These are phyloP conservation scores for Drosophila seguyi DNA, from an alignment of 1,140 invertebrate genomes.

Conservation along the genomic window DNA sequence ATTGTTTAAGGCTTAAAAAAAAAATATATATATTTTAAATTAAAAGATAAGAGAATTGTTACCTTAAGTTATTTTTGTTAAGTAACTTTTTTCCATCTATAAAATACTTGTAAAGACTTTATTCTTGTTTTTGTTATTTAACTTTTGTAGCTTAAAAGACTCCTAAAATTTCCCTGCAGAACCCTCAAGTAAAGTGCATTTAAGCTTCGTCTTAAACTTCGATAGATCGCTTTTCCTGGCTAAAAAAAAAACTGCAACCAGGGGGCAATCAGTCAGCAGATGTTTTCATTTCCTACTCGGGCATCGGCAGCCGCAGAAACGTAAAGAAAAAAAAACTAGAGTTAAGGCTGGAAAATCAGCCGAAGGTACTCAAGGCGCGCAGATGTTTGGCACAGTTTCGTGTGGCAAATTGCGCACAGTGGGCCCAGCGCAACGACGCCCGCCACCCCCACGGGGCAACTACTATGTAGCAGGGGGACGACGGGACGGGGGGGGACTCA, in stretches of 20 bases:
- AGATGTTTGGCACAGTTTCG: constrained; percentile 83
- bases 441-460: constrained; percentile 24
- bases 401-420: constrained; percentile 82
- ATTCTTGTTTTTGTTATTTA: accelerated
- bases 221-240: constrained; percentile 7
- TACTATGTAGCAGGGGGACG: background rate
- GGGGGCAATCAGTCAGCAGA: constrained; percentile 83
- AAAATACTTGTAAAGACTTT: background rate
- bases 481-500: background rate
- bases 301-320: constrained; percentile 41
- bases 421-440: constrained; percentile 57
- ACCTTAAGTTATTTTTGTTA: background rate
- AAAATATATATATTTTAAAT: background rate
- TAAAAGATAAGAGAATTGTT: too few species aligned
- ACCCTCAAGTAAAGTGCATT: constrained; percentile 11
- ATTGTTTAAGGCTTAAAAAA: background rate
- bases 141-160: too few species aligned
- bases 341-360: constrained; percentile 45
- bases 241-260: constrained; percentile 52
- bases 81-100: background rate
- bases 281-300: constrained; percentile 82
- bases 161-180: background rate
- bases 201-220: background rate
- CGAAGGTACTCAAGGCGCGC: constrained; percentile 67
- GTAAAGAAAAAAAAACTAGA: constrained; percentile 40